Base-by-base conservation (phyloP, 1,140 invertebrate species). In the Galendromus occidentalis region DNA sequence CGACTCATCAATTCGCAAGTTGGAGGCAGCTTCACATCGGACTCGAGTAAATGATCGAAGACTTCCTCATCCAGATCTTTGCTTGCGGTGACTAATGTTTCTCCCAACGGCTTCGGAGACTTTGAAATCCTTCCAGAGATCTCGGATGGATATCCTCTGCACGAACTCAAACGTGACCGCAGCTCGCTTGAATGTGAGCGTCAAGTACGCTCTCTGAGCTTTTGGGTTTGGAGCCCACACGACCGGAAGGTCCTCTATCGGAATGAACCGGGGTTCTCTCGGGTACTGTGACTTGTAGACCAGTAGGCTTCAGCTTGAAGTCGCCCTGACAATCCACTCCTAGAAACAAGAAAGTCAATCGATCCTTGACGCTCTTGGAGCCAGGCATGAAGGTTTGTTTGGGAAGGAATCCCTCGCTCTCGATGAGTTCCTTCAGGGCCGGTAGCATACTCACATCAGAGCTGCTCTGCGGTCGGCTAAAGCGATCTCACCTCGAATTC, bases 301-400 rank as follows among this genome's bases (percentile, higher is more conserved):
- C 28, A 78, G 66, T 51, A 79, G 74, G 75, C 70, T 79, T 78
- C 28, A 77, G 65, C 42, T 74, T 74, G 25, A 67, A 72, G 71
- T 76, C 71, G n/a, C 76, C 75, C 66, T 67, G 72, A 66, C 73
- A 74, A 72, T 78, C 78, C 42, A 67, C 71, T 66, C 73, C 72
- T 20, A n/a, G n/a, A n/a, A 76, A 66, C n/a, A 75, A 66, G 65
- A 80, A 68, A 67, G 75, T 78, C 2, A 78, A 42, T 44, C 75
- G 70, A 71, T 79, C 75, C 69, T 79, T 79, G 20, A 70, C 70
- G 29, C 73, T 71, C 70, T 78, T 78, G 70, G 74, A 75, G 44
- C 76, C 76, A 18, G 71, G 70, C 65, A 72, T 69, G 64, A 77
- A 77, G 47, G 76, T 71, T 71, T 76, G 73, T 47, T 76, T 64